These are phyloP conservation scores for Panagrolaimus sp. DNA, from an alignment of 1,140 invertebrate genomes.

Conservation along the genomic window DNA sequence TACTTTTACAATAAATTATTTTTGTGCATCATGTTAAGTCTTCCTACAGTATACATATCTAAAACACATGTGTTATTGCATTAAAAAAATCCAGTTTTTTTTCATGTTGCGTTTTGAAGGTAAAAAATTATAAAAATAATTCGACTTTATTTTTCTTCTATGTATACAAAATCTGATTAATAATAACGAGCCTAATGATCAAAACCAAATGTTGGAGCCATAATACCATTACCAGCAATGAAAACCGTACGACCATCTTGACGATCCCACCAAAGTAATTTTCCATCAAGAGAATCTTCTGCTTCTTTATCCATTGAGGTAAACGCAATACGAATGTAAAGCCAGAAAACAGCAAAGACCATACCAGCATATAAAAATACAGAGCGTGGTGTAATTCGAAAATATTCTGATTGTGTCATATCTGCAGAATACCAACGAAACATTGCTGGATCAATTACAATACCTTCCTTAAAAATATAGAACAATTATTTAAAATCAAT, in stretches of 20 bases:
- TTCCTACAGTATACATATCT: no score
- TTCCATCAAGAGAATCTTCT: constrained; percentile 48
- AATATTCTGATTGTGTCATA: constrained; percentile 55
- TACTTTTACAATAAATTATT: no score
- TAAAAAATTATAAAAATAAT: no score
- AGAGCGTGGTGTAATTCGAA: constrained; percentile 48
- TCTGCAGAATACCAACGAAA: constrained; percentile 58
- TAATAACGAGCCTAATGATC: constrained; percentile 31
- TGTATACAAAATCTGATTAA: neutral
- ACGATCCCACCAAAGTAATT: constrained; percentile 56
- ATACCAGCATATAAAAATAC: constrained; percentile 50
- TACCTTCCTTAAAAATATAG: constrained; percentile 43
- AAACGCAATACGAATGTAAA: constrained; percentile 43
- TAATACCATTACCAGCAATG: constrained; percentile 42
- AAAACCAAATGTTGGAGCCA: constrained; percentile 37
- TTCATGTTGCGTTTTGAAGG: no score
- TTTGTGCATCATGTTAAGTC: no score
- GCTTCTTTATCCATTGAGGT: constrained; percentile 34
- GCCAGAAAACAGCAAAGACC: constrained; percentile 40
- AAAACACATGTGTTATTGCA: no score
- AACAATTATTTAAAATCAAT: no score
- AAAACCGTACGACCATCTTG: constrained; percentile 31
- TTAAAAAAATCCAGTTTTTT: no score
- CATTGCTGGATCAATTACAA: constrained; percentile 56
- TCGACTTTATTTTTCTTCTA: no score